Evolutionary conservation across 2,113 vertebrate species (phyloP), one percentile per base, ranked within the genome.

Genomic region (Crotalus helleri): DNA sequence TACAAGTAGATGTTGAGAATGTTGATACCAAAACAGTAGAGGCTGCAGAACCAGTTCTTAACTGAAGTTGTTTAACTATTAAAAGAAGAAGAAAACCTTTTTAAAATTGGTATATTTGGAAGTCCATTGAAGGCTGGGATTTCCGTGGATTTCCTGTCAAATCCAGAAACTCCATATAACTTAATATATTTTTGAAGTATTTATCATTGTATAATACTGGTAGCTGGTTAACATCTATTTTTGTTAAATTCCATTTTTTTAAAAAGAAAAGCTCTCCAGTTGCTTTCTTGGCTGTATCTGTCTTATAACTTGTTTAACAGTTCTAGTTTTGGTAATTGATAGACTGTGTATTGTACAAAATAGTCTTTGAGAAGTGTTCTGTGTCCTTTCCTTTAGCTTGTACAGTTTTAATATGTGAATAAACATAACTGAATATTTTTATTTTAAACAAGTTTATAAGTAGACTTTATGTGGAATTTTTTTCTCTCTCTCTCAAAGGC

Each of bases 121-220:
- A 96, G 92, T 96, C 96, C 95, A 96, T 96, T 95, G 94, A 89
- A 96, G 93, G 94, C 93, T 94, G 97, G 97, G 94, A 97, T 98
- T 96, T 94, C 96, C 95, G 95, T 96, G 96, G 94, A 96, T 95
- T 95, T 97, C 90, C 93, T 93, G 91, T 94, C 91, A 94, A 96
- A 97, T 93, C 46, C 39, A 97, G 94, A 97, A 96, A 96, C 96
- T 97, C 95, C 96, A 94, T 97, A 97, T 96, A 97, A 97, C 96
- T 95, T 97, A 97, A 97, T 97, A 95, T 97, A 96, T 97, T 96
- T 96, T 97, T 95, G 96, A 96, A 97, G 90, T 97, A 97, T 97
- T 97, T 98, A 98, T 97, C 97, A 97, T 95, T 96, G 92, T 96
- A 94, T 96, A 96, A 97, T 97, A 97, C 97, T 97, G 95, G 96